These are phyloP conservation scores for Pseudochirops cupreus DNA, from an alignment of 2,797 vertebrate genomes.

Conservation along the genomic window DNA sequence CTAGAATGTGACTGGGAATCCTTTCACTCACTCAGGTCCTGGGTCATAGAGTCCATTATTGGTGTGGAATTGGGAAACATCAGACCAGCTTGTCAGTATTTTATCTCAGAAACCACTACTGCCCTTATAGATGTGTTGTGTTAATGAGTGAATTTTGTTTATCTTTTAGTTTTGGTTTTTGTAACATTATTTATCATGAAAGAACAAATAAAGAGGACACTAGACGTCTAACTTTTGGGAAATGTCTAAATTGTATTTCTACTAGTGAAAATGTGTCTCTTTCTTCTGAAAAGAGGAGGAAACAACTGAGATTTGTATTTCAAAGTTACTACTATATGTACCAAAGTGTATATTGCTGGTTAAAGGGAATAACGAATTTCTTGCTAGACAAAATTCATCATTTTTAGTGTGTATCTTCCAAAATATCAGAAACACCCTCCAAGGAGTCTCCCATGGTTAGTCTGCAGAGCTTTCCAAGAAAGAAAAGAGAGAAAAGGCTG, in stretches of 20 bases:
- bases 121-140: background rate
- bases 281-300: background rate
- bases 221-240: background rate
- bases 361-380: background rate
- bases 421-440: conserved; percentile 26
- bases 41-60: background rate
- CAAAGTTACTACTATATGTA: conserved; percentile 16
- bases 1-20: background rate
- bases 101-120: background rate
- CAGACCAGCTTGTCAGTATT: background rate
- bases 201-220: background rate
- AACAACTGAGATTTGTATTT: background rate
- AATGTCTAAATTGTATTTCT: background rate
- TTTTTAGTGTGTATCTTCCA: background rate
- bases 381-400: conserved; percentile 38
- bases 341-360: conserved; percentile 20
- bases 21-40: background rate
- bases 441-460: background rate
- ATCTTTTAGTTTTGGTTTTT: background rate
- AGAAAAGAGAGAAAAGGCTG: background rate
- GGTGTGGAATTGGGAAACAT: background rate
- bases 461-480: background rate
- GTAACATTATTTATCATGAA: background rate
- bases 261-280: background rate
- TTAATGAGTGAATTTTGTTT: background rate